Percentiles rank a stretch among this genome's conserved stretches.
Evolutionary conservation across 2,113 vertebrate genomes (phyloP).

Genomic region (Psilopsiagon aymara): DNA sequence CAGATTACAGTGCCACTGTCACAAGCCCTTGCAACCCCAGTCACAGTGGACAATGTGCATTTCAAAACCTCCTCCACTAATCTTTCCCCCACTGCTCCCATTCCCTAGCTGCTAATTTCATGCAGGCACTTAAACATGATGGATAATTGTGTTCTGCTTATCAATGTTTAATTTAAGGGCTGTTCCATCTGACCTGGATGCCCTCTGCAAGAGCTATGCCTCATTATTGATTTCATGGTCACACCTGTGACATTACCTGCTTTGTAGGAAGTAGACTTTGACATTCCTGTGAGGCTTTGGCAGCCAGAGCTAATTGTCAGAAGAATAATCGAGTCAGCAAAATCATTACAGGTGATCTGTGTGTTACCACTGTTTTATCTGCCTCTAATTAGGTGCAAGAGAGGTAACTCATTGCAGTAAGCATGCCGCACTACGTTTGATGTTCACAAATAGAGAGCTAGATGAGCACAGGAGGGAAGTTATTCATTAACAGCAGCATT

Average conservation of each 20-base stretch:
- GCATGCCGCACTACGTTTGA: conserved; percentile 32
- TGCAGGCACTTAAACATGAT: conserved; percentile 70
- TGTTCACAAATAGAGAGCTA: conserved; percentile 50
- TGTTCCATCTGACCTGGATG: conserved; percentile 77
- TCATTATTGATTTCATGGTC: conserved; percentile 80
- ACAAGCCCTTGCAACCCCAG: conserved; percentile 31
- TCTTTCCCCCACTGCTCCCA: conserved; percentile 56
- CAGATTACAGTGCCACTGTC: conserved; percentile 1
- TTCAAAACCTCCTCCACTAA: conserved; percentile 55
- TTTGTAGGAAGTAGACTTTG: conserved; percentile 75
- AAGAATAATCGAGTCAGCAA: conserved; percentile 79
- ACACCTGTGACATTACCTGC: conserved; percentile 80
- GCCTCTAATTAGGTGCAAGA: conserved; percentile 75
- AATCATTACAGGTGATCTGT: conserved; percentile 79
- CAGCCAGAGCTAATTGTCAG: conserved; percentile 75
- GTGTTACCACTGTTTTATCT: conserved; percentile 78
- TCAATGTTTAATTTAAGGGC: conserved; percentile 75
- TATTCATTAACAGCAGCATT: neutral
- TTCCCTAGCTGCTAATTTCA: conserved; percentile 74
- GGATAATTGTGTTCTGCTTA: conserved; percentile 74
- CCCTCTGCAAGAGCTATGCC: conserved; percentile 76
- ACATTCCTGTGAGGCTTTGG: conserved; percentile 74
- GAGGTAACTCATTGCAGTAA: conserved; percentile 64
- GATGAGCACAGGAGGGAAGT: conserved; percentile 23
- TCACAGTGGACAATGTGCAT: conserved; percentile 33